Base-by-base conservation (phyloP, 2,113 vertebrate genomes). In the Proterorhinus semilunaris region DNA sequence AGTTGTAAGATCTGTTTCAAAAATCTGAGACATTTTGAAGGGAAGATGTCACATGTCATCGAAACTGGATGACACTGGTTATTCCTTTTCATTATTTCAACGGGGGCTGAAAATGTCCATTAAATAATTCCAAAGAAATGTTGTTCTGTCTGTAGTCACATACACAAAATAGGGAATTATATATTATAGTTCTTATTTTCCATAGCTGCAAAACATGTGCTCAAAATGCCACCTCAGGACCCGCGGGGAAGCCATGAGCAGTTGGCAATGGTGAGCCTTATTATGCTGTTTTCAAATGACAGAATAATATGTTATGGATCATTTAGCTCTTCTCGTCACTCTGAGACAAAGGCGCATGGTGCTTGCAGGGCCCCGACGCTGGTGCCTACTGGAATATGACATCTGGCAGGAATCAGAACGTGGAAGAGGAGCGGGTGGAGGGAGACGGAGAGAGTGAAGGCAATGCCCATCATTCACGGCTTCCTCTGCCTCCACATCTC, bases 221-320 rank as follows among this genome's bases (percentile, higher is more conserved):
- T 85, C 87, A 66, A 94, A 94, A 95, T 93, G 88, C 76, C 93
- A 93, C 80, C 89, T 85, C 76, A 83, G 69, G 86, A 87, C 92
- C 52, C 93, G 83, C 46, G 11, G 84, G 92, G 89, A 86, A 90
- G 52, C 83, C 90, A 89, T 51, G 84, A 91, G 83, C 88, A 85
- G 90, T 92, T 90, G 62, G 45, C 78, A 54, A 75, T 55, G 72
- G 87, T 88, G 87, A 92, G 90, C 68, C 80, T 93, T 90, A 79
- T 90, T 87, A 91, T 76, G 84, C 78, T 72, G 68, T 90, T 94
- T 94, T 94, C 91, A 93, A 93, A 93, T 93, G 93, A 95, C 93
- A 95, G 86, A 89, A 89, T 94, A 93, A 94, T 95, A 94, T 90
- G 92, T 95, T 94, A 94, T 91, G 94, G 94, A 95, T 95, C 93